Percentiles rank a stretch among this genome's conserved stretches.
phyloP scores from a whole-genome alignment of 2,113 vertebrate genomes.

The Balaeniceps rex region DNA sequence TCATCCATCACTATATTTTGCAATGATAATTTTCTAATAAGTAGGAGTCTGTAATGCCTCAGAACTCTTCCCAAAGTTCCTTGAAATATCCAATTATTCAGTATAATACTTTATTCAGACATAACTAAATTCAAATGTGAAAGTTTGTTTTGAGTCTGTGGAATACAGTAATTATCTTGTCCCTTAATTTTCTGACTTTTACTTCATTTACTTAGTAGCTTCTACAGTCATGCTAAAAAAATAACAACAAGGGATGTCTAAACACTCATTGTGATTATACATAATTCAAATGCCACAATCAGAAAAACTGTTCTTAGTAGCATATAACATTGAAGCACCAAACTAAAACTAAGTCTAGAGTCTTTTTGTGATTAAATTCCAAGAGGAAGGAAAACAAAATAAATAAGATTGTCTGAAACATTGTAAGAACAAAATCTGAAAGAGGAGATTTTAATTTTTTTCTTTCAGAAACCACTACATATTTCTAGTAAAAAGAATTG shows the following conservation, averaged over 20 bases:
- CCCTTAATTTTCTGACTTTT: neutral
- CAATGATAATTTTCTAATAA: slow-evolving; percentile 12
- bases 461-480: neutral
- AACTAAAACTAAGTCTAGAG: neutral
- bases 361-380: neutral
- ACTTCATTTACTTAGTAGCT: neutral
- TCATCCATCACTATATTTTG: neutral
- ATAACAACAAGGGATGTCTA: neutral
- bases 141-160: neutral
- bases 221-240: neutral
- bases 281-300: neutral
- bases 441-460: neutral
- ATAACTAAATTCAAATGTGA: neutral
- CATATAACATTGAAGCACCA: neutral
- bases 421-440: neutral
- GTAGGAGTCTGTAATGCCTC: neutral
- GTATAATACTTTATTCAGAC: neutral
- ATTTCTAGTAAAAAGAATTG: neutral
- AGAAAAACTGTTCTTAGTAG: neutral
- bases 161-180: neutral
- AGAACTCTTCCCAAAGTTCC: neutral
- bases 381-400: slow-evolving; percentile 6
- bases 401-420: neutral
- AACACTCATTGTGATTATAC: neutral
- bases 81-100: neutral